These are phyloP conservation scores for Achlya flavicornis DNA, from an alignment of 2,888 invertebrate species.

Conservation along the genomic window DNA sequence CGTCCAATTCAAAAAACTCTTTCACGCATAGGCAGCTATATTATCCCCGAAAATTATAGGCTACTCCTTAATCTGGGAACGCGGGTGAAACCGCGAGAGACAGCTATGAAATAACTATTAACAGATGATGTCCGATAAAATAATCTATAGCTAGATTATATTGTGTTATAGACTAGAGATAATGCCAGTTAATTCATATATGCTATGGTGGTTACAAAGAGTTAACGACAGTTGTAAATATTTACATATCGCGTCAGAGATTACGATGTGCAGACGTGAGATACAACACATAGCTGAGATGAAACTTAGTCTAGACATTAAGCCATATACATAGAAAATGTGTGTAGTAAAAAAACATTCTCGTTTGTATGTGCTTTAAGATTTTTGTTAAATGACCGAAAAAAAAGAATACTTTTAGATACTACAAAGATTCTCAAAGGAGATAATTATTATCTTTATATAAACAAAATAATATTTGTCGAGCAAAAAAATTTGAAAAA, in stretches of 20 bases:
- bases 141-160: neutral
- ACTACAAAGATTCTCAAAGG: neutral
- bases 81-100: too few relatives aligned
- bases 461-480: too few relatives aligned
- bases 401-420: neutral
- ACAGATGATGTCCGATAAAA: neutral
- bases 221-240: neutral
- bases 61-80: too few relatives aligned
- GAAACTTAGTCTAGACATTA: neutral
- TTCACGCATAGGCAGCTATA: too few relatives aligned
- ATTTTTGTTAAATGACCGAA: neutral
- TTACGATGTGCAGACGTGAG: neutral
- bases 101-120: neutral
- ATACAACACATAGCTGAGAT: neutral
- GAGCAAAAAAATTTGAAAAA: neutral
- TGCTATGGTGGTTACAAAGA: neutral
- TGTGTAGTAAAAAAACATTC: neutral
- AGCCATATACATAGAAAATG: neutral
- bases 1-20: too few relatives aligned
- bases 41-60: too few relatives aligned
- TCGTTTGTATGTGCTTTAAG: neutral
- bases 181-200: neutral
- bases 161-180: neutral
- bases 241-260: conserved; percentile 1
- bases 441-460: too few relatives aligned